These are phyloP conservation scores for Ips nitidus DNA, from an alignment of 1,140 invertebrate species.

Conservation along the genomic window DNA sequence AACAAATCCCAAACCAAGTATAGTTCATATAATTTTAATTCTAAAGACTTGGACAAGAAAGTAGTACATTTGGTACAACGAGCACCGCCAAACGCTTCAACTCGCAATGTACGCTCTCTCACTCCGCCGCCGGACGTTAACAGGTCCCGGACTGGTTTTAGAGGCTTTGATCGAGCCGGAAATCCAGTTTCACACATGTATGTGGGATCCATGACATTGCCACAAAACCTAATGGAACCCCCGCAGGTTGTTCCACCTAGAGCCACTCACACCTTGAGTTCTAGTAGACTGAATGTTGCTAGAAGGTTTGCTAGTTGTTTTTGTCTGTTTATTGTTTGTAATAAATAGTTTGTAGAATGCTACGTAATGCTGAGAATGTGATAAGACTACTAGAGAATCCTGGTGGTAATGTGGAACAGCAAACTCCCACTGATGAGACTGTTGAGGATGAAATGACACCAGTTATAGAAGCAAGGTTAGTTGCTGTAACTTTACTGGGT, in stretches of 20 bases:
- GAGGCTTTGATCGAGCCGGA: slow-evolving; percentile 47
- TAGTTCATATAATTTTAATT: slow-evolving; percentile 17
- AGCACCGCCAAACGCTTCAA: slow-evolving; percentile 61
- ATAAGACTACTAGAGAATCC: slow-evolving; percentile 48
- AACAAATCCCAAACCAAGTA: not conserved
- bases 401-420: slow-evolving; percentile 20
- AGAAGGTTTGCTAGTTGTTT: slow-evolving; percentile 33
- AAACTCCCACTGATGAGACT: slow-evolving; percentile 42
- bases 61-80: slow-evolving; percentile 92
- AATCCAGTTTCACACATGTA: slow-evolving; percentile 60
- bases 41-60: slow-evolving; percentile 84
- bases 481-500: not conserved
- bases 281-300: slow-evolving; percentile 54
- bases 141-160: slow-evolving; percentile 45
- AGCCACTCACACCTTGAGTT: slow-evolving; percentile 52
- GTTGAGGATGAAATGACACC: slow-evolving; percentile 50
- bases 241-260: slow-evolving; percentile 52
- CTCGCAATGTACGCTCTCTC: slow-evolving; percentile 48
- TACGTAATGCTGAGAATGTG: slow-evolving; percentile 45
- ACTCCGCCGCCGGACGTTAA: slow-evolving; percentile 48
- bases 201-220: slow-evolving; percentile 65
- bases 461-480: slow-evolving; percentile 48
- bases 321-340: not conserved
- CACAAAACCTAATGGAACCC: slow-evolving; percentile 60
- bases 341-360: slow-evolving; percentile 42